phyloP scores from a whole-genome alignment of 2,888 invertebrate species.

The Caenorhabditis angaria region DNA sequence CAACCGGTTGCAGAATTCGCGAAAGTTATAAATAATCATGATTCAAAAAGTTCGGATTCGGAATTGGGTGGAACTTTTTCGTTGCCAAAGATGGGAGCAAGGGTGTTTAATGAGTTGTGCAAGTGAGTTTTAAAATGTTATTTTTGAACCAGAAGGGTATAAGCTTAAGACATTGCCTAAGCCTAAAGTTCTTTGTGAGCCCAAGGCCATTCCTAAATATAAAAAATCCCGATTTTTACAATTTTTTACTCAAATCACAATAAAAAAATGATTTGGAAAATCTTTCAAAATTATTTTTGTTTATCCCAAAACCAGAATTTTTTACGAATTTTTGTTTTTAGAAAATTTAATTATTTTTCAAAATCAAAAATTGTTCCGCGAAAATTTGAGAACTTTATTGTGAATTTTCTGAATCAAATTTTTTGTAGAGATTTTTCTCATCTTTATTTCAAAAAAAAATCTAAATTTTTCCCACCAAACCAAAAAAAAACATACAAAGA shows the following conservation, averaged over 20 bases:
- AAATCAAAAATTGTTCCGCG: too few relatives aligned
- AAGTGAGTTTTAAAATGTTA: slow-evolving; percentile 41
- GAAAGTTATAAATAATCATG: slow-evolving; percentile 67
- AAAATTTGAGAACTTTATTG: slow-evolving; percentile 8
- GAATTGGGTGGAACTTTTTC: slow-evolving; percentile 63
- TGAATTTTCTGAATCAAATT: slow-evolving; percentile 19
- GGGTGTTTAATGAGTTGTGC: slow-evolving; percentile 71
- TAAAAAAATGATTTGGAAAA: too few relatives aligned
- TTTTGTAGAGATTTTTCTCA: slow-evolving; percentile 7
- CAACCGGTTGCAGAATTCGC: slow-evolving; percentile 72
- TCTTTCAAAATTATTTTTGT: too few relatives aligned
- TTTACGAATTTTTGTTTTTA: too few relatives aligned
- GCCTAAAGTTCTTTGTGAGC: too few relatives aligned
- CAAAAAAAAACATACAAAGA: background rate
- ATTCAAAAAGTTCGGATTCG: slow-evolving; percentile 26
- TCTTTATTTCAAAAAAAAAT: background rate
- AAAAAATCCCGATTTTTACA: too few relatives aligned
- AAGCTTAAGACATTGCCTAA: too few relatives aligned
- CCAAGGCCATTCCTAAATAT: too few relatives aligned
- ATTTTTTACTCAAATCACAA: too few relatives aligned
- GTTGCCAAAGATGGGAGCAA: slow-evolving; percentile 68
- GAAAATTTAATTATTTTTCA: too few relatives aligned
- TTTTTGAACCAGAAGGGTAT: too few relatives aligned
- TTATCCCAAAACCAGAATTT: too few relatives aligned
- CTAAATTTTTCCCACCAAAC: background rate